Evolutionary conservation across 2,888 invertebrate genomes (phyloP).

Genomic region (Volucella zonaria): DNA sequence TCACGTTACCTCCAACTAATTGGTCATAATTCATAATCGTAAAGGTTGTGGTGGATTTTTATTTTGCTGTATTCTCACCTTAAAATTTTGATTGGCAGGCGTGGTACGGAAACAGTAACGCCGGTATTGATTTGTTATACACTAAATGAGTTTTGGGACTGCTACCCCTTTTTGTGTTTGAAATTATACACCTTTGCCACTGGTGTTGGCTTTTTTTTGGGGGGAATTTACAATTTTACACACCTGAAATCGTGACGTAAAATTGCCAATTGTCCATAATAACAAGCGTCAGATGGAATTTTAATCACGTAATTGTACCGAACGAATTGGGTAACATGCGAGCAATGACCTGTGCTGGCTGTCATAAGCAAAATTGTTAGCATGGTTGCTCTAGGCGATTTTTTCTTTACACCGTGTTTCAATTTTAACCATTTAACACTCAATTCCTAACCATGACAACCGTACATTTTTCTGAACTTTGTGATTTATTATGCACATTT

Average conservation of each 20-base stretch:
- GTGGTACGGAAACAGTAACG: conserved; percentile 22
- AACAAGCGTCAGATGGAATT: conserved; percentile 1
- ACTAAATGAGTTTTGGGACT: not conserved
- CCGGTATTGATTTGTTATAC: conserved; percentile 19
- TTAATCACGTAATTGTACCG: not conserved
- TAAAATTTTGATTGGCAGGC: conserved; percentile 41
- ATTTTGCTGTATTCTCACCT: not conserved
- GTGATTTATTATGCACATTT: conserved; percentile 71
- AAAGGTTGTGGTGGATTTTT: conserved; percentile 26
- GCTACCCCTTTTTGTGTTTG: not conserved
- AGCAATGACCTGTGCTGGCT: conserved; percentile 20
- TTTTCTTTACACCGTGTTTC: not conserved
- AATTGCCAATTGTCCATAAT: conserved; percentile 6
- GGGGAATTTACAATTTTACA: not conserved
- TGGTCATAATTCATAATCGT: conserved; percentile 27
- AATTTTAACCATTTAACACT: conserved; percentile 24
- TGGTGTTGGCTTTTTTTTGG: conserved; percentile 6
- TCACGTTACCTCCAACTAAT: conserved; percentile 49
- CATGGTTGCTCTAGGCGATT: too few relatives aligned
- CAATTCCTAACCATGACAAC: conserved; percentile 40
- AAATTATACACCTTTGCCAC: conserved; percentile 32
- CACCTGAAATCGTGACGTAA: conserved; percentile 19
- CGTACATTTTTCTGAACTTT: conserved; percentile 60
- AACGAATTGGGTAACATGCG: not conserved
- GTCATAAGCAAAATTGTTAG: not conserved